Percentiles rank a stretch among this genome's conserved stretches.
phyloP scores from a whole-genome alignment of 1,140 invertebrate genomes.

The Colletes latitarsis region DNA sequence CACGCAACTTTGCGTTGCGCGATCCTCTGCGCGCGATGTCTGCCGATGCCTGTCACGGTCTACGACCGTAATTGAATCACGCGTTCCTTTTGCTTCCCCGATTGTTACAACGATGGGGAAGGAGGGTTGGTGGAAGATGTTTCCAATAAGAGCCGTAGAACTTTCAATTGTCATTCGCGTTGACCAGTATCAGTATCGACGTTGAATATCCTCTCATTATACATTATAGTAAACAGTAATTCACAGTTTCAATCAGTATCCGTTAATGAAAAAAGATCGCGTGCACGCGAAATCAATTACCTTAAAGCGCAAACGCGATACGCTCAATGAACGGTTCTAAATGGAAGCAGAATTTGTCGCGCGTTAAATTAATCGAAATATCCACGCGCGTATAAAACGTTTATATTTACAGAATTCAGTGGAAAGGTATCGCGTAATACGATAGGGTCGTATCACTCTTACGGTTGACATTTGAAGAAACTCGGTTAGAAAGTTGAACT shows the following conservation, averaged over 20 bases:
- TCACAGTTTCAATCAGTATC: constrained; percentile 13
- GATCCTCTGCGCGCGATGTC: background rate
- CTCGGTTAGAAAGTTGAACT: too few relatives aligned
- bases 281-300: constrained; percentile 24
- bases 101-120: background rate
- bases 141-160: too few relatives aligned
- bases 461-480: too few relatives aligned
- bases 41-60: background rate
- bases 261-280: constrained; percentile 36
- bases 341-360: constrained; percentile 4
- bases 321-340: constrained; percentile 36
- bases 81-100: background rate
- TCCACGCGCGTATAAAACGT: constrained; percentile 1
- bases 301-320: constrained; percentile 1
- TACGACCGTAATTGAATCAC: background rate
- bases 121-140: too few relatives aligned
- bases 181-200: too few relatives aligned
- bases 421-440: background rate
- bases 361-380: constrained; percentile 13
- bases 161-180: too few relatives aligned
- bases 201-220: too few relatives aligned
- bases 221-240: background rate
- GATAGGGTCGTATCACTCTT: too few relatives aligned
- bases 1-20: background rate
- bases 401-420: background rate